Evolutionary conservation across 2,113 vertebrate genomes (phyloP), one percentile per base, ranked within the genome.

Genomic region (Festucalex cinctus): DNA sequence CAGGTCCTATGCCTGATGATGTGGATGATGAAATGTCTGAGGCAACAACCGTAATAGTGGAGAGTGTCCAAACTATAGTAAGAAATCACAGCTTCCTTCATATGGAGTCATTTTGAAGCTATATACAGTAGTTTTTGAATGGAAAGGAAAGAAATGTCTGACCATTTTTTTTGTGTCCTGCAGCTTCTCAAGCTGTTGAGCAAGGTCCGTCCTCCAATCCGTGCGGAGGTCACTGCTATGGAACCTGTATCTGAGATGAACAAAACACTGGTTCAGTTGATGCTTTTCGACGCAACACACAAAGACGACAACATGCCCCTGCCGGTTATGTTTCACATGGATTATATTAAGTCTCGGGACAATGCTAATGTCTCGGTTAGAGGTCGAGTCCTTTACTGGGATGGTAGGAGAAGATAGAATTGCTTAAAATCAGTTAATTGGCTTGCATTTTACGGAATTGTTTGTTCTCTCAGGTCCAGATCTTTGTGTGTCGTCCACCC

Each of bases 111-210:
- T 49, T 49, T 48, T 48, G 28, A 32, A 32, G 28, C 28, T 2
- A 32, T 32, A 32, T 4, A 32, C 28, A 32, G 35, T 9, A 2
- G 17, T 20, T n/a, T 17, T 22, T 3, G 9, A 14, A n/a, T 3
- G 41, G 17, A n/a, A 19, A 5, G 1, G 10, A 9, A 32, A 32
- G 4, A 32, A 32, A 32, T 32, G 28, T 26, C 9, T 17, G 2
- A 17, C 43, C 16, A 17, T 17, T 46, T 46, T 19, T 49, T 28
- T 16, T 62, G 16, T 63, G 1, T 70, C 59, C 8, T 58, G 28
- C 35, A 91, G 90, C 39, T 91, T 48, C 68, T 86, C 75, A 44
- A 71, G 26, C 46, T 91, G 20, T 56, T 89, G 28, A 65, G 70
- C 28, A 80, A 44, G 28, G 80, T 74, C 5, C 1, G 43, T 35